These are phyloP conservation scores for Xenotilapia caudafasciata DNA, from an alignment of 2,113 vertebrate species.

Conservation along the genomic window DNA sequence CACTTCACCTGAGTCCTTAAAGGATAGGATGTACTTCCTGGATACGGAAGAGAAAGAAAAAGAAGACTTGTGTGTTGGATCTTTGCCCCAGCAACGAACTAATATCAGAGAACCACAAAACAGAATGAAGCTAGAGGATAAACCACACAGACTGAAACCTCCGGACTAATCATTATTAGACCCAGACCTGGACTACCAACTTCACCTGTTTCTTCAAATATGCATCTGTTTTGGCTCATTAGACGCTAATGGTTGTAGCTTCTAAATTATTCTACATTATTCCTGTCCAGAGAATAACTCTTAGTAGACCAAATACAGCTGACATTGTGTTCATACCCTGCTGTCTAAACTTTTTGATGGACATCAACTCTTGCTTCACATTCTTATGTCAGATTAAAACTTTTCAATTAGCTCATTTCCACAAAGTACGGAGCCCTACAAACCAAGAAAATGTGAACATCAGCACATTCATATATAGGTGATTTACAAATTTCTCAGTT, in stretches of 20 bases:
- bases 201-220: slow-evolving; percentile 25
- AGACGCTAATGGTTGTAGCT: slow-evolving; percentile 39
- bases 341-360: slow-evolving; percentile 16
- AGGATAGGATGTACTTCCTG: neutral
- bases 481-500: neutral
- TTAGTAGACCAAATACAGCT: slow-evolving; percentile 12
- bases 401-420: neutral
- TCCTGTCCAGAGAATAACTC: slow-evolving; percentile 5
- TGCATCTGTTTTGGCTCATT: slow-evolving; percentile 13
- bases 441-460: neutral
- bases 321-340: slow-evolving; percentile 9
- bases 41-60: slow-evolving; percentile 36
- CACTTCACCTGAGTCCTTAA: slow-evolving; percentile 62
- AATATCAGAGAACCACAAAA: slow-evolving; percentile 24
- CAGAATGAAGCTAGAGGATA: slow-evolving; percentile 24
- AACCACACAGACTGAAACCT: slow-evolving; percentile 50
- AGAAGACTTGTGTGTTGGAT: slow-evolving; percentile 19
- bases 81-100: slow-evolving; percentile 51
- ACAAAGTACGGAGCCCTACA: neutral
- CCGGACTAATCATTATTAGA: slow-evolving; percentile 36
- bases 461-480: neutral
- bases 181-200: slow-evolving; percentile 2
- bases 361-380: neutral
- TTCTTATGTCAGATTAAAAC: neutral
- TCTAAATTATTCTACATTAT: slow-evolving; percentile 48